Conservation (phyloP, 2,113 vertebrate genomes). For the Prietella phreatophila region DNA sequence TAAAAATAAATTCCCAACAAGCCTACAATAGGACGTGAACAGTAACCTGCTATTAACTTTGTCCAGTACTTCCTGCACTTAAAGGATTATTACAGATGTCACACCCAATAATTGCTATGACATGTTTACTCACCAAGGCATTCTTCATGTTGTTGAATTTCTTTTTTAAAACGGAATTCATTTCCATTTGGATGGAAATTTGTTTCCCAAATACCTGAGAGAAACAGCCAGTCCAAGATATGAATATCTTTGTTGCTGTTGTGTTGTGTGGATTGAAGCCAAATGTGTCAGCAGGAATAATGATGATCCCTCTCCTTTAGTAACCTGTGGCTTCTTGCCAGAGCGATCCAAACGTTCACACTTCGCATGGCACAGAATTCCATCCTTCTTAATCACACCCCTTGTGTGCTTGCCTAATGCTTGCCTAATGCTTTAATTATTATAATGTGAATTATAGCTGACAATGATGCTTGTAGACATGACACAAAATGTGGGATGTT, state of each 20-base stretch:
- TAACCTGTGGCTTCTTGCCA: conserved; percentile 35
- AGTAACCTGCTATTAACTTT: background rate
- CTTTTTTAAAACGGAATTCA: background rate
- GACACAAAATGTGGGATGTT: background rate
- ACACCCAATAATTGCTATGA: background rate
- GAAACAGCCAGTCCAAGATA: conserved; percentile 25
- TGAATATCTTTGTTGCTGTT: conserved; percentile 28
- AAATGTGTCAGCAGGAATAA: conserved; percentile 3
- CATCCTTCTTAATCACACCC: background rate
- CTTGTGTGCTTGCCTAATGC: conserved; percentile 1
- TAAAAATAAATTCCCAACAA: background rate
- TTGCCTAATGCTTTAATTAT: background rate
- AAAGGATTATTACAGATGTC: background rate
- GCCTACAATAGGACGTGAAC: background rate
- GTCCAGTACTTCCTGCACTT: background rate
- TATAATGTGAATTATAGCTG: background rate
- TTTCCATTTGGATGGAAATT: background rate
- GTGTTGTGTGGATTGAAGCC: conserved; percentile 13
- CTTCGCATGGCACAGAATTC: conserved; percentile 4
- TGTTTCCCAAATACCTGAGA: background rate
- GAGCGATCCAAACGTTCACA: conserved; percentile 22
- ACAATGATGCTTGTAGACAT: background rate
- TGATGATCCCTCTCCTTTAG: conserved; percentile 8
- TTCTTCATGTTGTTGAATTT: background rate
- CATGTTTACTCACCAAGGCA: background rate